These are phyloP conservation scores for Macaca fascicularis DNA, from an alignment of 2,113 vertebrate genomes.

Conservation along the genomic window DNA sequence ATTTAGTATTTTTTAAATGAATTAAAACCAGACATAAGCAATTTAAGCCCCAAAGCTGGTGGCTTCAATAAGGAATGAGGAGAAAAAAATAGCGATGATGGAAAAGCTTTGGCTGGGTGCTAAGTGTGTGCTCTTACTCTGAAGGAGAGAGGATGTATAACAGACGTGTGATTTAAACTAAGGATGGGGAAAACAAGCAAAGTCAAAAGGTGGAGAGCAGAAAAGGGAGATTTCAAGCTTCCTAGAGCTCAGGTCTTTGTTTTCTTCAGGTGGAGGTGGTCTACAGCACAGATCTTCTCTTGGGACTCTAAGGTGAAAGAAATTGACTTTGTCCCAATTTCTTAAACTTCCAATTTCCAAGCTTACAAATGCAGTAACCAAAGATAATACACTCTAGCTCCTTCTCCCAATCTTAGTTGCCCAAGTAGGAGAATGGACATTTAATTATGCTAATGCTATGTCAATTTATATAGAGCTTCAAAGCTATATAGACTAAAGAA, in stretches of 20 bases:
- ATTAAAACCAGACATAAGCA: constrained; percentile 55
- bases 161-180: background rate
- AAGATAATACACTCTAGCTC: background rate
- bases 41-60: constrained; percentile 7
- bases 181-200: background rate
- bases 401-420: background rate
- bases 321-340: background rate
- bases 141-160: background rate
- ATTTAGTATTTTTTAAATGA: constrained; percentile 69
- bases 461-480: background rate
- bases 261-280: background rate
- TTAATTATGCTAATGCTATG: background rate
- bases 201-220: background rate
- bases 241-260: background rate
- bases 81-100: background rate
- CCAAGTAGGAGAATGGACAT: background rate
- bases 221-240: background rate
- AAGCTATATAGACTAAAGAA: background rate
- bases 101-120: background rate
- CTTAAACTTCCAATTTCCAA: background rate
- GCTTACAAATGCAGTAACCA: background rate
- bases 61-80: constrained; percentile 33
- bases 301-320: background rate
- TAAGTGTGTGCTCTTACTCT: background rate
- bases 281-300: background rate